A percentile compares a stretch with the other conserved stretches of the same genome.
Conservation (phyloP, 2,888 invertebrate species). For the Bugulina stolonifera region DNA sequence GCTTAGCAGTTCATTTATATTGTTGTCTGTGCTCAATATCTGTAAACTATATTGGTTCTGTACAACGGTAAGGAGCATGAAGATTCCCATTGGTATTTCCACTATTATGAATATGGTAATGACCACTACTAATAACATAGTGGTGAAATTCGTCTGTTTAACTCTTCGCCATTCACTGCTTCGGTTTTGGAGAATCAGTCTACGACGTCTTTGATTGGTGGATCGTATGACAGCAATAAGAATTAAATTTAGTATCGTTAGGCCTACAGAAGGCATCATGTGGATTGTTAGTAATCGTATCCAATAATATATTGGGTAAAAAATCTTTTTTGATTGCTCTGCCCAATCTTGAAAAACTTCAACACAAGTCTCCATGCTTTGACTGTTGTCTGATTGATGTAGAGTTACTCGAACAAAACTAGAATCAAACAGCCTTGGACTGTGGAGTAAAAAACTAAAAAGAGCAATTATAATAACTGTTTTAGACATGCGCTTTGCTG, state of each 20-base stretch:
- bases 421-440: slow-evolving; percentile 72
- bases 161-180: slow-evolving; percentile 47
- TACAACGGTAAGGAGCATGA: slow-evolving; percentile 68
- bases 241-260: slow-evolving; percentile 80
- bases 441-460: slow-evolving; percentile 73
- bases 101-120: slow-evolving; percentile 56
- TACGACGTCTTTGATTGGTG: slow-evolving; percentile 72
- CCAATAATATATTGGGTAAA: slow-evolving; percentile 68
- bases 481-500: slow-evolving; percentile 63
- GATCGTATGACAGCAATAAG: slow-evolving; percentile 78
- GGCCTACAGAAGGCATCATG: slow-evolving; percentile 76
- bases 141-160: slow-evolving; percentile 47
- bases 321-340: slow-evolving; percentile 60
- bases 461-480: slow-evolving; percentile 73
- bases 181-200: slow-evolving; percentile 69
- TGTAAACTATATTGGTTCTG: slow-evolving; percentile 41
- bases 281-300: slow-evolving; percentile 89
- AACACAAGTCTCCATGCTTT: slow-evolving; percentile 1
- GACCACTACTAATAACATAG: slow-evolving; percentile 54
- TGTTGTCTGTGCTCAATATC: slow-evolving; percentile 32
- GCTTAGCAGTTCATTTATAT: slow-evolving; percentile 37
- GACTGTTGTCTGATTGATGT: not conserved
- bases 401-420: slow-evolving; percentile 39
- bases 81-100: slow-evolving; percentile 54
- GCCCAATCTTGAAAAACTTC: slow-evolving; percentile 32